A percentile compares a stretch with the other conserved stretches of the same genome.
phyloP scores from a whole-genome alignment of 1,140 invertebrate genomes.

The Macrotrachela quadricornifera region DNA sequence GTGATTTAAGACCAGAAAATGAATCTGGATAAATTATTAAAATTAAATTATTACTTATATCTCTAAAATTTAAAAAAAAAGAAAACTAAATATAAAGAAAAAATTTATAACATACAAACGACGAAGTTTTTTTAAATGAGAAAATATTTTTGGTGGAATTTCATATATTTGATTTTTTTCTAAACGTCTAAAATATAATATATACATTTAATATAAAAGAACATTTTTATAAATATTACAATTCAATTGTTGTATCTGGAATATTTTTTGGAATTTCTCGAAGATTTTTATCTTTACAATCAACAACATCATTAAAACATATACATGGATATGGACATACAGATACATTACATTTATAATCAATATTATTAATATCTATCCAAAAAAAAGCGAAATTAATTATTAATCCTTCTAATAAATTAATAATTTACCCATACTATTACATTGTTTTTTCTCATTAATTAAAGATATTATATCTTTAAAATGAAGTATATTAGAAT shows the following conservation, averaged over 20 bases:
- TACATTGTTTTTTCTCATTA: conserved; percentile 67
- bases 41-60: conserved; percentile 91
- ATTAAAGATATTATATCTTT: conserved; percentile 59
- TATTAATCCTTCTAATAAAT: neutral
- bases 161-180: conserved; percentile 88
- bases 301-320: conserved; percentile 66
- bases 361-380: neutral
- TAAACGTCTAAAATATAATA: conserved; percentile 46
- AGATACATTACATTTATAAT: neutral
- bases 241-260: conserved; percentile 70
- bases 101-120: conserved; percentile 50
- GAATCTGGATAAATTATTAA: conserved; percentile 69
- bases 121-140: conserved; percentile 60
- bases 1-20: conserved; percentile 66
- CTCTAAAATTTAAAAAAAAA: conserved; percentile 38
- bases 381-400: neutral
- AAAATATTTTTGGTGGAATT: conserved; percentile 68
- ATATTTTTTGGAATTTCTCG: conserved; percentile 65
- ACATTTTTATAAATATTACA: conserved; percentile 55
- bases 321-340: conserved; percentile 67
- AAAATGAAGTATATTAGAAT: conserved; percentile 55
- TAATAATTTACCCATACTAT: conserved; percentile 36
- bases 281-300: conserved; percentile 76
- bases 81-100: neutral
- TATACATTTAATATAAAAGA: neutral